Evolutionary conservation across 2,113 vertebrate genomes (phyloP).

Genomic region (Sisor rabdophorus): DNA sequence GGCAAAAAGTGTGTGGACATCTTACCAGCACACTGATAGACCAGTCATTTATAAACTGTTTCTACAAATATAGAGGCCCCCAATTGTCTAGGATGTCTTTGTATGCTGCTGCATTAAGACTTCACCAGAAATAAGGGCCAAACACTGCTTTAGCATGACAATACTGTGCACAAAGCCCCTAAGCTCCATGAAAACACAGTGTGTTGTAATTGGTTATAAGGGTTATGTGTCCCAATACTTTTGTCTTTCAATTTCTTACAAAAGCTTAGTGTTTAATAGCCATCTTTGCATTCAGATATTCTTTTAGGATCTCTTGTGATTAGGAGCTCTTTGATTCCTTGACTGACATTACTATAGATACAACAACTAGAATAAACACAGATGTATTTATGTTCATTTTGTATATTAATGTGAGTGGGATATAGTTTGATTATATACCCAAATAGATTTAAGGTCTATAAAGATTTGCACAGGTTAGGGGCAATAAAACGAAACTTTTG

Average conservation of each 20-base stretch:
- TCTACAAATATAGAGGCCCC: no score
- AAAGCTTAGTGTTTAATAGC: not conserved
- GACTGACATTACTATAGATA: slow-evolving; percentile 24
- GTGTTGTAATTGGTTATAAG: no score
- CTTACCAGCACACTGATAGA: no score
- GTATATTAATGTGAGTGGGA: slow-evolving; percentile 1
- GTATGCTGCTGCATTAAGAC: no score
- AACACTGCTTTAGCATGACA: no score
- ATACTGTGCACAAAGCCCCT: no score
- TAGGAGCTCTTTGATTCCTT: not conserved
- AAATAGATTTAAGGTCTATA: not conserved
- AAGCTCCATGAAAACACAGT: no score
- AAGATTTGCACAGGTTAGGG: not conserved
- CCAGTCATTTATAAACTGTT: no score
- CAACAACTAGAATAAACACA: not conserved
- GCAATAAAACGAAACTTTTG: not conserved
- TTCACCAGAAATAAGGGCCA: no score
- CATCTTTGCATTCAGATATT: not conserved
- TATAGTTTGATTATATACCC: not conserved
- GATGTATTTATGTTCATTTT: slow-evolving; percentile 25
- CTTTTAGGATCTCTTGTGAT: not conserved
- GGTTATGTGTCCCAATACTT: no score
- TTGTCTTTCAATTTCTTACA: not conserved
- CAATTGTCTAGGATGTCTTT: no score
- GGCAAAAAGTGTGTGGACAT: no score